These are phyloP conservation scores for Echinops telfairi DNA, from an alignment of 2,113 vertebrate species.

Conservation along the genomic window DNA sequence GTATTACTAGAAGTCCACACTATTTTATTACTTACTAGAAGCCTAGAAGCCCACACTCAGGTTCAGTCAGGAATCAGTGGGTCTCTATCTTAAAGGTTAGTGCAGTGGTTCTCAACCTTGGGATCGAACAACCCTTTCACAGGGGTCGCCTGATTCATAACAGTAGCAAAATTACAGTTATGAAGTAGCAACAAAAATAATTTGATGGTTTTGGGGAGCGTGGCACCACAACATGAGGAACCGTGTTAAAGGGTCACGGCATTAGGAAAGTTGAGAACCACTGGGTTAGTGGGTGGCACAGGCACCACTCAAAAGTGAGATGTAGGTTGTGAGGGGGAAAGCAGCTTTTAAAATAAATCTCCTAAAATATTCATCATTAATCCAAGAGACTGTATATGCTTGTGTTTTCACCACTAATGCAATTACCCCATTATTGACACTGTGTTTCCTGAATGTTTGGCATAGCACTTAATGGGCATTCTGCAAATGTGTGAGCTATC, in stretches of 20 bases:
- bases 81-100: background rate
- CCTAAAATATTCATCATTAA: constrained; percentile 35
- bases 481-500: background rate
- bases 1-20: background rate
- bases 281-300: background rate
- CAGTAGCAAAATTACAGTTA: too few relatives aligned
- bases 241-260: too few relatives aligned
- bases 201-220: too few relatives aligned
- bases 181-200: too few relatives aligned
- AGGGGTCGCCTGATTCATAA: too few relatives aligned
- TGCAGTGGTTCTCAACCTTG: background rate
- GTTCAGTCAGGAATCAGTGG: too few relatives aligned
- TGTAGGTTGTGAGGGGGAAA: background rate
- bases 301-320: background rate
- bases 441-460: background rate
- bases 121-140: too few relatives aligned
- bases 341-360: background rate
- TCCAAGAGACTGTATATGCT: background rate
- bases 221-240: too few relatives aligned
- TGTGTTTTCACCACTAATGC: background rate
- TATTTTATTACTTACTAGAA: too few relatives aligned
- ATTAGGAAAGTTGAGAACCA: too few relatives aligned
- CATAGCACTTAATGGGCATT: background rate
- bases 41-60: too few relatives aligned
- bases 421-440: background rate